Percentiles rank a stretch among this genome's conserved stretches.
Conservation (phyloP, 2,888 invertebrate genomes). For the Elgonia sp. region DNA sequence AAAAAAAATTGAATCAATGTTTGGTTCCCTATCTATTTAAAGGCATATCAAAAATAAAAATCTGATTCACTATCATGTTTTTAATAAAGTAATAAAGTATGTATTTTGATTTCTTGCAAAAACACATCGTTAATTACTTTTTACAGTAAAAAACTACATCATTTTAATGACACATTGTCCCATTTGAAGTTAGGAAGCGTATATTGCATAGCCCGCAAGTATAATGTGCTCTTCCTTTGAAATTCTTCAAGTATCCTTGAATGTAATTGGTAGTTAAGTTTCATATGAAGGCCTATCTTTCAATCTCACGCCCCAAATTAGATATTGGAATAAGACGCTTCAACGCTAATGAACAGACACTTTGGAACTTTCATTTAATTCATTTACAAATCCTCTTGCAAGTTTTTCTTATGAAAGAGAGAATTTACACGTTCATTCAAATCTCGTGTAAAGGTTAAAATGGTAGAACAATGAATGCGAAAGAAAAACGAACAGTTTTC, state of each 20-base stretch:
- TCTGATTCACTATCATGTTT: no score
- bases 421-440: conserved; percentile 20
- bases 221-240: conserved; percentile 68
- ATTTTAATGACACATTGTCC: conserved; percentile 6
- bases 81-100: no score
- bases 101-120: neutral
- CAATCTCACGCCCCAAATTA: conserved; percentile 81
- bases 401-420: conserved; percentile 16
- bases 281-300: conserved; percentile 76
- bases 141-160: neutral
- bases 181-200: conserved; percentile 3
- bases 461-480: neutral
- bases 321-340: conserved; percentile 84
- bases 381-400: conserved; percentile 54
- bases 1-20: no score
- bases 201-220: conserved; percentile 45
- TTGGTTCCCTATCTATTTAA: no score
- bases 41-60: no score
- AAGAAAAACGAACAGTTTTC: neutral
- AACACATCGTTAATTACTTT: conserved; percentile 4
- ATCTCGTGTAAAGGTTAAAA: neutral
- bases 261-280: conserved; percentile 79
- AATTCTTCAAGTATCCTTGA: conserved; percentile 83
- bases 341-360: conserved; percentile 85
- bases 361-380: conserved; percentile 84